phyloP scores from a whole-genome alignment of 1,140 invertebrate genomes.

The Drosophila rufa region DNA sequence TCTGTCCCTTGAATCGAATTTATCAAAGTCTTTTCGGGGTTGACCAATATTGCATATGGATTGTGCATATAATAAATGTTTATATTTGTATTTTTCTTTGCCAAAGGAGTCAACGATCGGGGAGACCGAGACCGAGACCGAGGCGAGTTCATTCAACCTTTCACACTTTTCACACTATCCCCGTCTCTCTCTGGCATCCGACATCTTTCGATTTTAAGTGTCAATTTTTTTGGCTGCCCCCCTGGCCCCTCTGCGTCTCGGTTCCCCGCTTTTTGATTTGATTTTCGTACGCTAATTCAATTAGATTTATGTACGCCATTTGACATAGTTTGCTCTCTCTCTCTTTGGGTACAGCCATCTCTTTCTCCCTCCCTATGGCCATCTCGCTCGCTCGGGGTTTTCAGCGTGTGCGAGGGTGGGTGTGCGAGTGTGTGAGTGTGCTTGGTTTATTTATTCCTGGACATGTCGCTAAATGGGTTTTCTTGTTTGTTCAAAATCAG shows the following conservation, averaged over 20 bases:
- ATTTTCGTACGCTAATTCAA: conserved; percentile 77
- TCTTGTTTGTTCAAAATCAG: conserved; percentile 79
- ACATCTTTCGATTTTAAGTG: conserved; percentile 45
- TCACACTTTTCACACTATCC: conserved; percentile 13
- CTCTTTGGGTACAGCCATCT: background rate
- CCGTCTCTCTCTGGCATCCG: background rate
- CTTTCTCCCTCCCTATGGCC: background rate
- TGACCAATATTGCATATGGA: conserved; percentile 41
- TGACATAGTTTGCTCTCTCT: conserved; percentile 45
- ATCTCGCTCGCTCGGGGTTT: background rate
- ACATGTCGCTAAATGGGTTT: conserved; percentile 76
- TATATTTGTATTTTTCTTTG: background rate
- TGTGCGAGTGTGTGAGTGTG: conserved; percentile 3
- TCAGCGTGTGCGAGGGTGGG: background rate
- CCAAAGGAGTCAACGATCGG: conserved; percentile 35
- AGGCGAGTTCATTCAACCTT: conserved; percentile 34
- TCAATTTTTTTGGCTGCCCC: conserved; percentile 49
- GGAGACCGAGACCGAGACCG: background rate
- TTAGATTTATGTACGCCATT: conserved; percentile 77
- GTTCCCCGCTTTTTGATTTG: conserved; percentile 55
- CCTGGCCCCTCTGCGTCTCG: no score
- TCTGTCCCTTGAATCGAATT: conserved; percentile 27
- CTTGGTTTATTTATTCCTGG: conserved; percentile 74
- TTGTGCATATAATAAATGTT: conserved; percentile 15
- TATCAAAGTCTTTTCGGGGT: conserved; percentile 30